phyloP scores from a whole-genome alignment of 2,888 invertebrate species.

The Drosophila trichaetosa region DNA sequence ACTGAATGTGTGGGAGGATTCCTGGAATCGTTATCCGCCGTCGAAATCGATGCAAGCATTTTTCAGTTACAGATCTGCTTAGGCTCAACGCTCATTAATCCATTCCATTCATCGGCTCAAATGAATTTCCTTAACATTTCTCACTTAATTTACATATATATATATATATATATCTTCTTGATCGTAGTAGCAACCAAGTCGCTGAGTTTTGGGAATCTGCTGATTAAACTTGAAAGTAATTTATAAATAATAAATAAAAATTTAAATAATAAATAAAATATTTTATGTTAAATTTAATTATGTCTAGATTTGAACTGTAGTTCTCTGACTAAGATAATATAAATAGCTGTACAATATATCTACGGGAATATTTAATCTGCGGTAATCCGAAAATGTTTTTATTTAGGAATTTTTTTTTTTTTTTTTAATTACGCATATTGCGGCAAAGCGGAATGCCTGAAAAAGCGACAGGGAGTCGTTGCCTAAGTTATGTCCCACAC shows the following conservation, averaged over 20 bases:
- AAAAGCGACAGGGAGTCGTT: conserved; percentile 20
- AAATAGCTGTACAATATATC: neutral
- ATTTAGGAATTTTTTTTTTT: neutral
- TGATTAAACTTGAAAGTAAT: neutral
- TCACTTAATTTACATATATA: neutral
- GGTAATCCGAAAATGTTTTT: neutral
- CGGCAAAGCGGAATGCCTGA: conserved; percentile 41
- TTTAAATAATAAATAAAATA: neutral
- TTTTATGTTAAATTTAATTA: neutral
- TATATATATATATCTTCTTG: neutral
- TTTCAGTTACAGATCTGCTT: neutral
- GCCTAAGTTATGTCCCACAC: conserved; percentile 23
- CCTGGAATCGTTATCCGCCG: neutral
- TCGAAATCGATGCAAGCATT: neutral
- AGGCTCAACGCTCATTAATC: neutral
- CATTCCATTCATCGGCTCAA: neutral
- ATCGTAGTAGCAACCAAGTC: neutral
- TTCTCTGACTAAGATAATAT: neutral
- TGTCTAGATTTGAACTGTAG: neutral
- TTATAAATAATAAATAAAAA: neutral
- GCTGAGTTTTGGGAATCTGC: neutral
- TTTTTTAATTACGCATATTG: conserved; percentile 69
- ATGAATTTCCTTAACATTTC: conserved; percentile 5
- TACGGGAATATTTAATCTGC: neutral
- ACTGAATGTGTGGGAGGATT: neutral